phyloP scores from a whole-genome alignment of 2,113 vertebrate genomes.

The Pseudorasbora parva region DNA sequence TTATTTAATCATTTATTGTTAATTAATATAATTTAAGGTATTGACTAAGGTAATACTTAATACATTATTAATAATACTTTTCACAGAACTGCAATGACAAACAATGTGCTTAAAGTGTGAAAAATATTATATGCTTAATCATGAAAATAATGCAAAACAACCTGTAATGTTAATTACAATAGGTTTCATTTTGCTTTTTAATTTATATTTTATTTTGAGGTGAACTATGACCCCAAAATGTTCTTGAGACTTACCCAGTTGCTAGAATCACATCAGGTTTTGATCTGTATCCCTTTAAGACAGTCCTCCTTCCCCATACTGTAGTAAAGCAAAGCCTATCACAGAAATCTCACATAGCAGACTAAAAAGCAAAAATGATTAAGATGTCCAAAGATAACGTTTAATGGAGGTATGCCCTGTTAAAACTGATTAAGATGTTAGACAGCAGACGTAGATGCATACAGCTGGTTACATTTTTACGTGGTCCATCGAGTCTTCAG shows the following conservation, averaged over 20 bases:
- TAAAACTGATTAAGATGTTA: conserved; percentile 30
- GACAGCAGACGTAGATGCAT: conserved; percentile 18
- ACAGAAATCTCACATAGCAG: conserved; percentile 12
- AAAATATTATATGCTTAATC: not conserved
- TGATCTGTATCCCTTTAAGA: not conserved
- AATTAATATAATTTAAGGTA: not conserved
- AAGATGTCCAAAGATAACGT: conserved; percentile 32
- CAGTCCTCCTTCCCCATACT: not conserved
- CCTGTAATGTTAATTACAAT: not conserved
- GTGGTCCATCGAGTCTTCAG: not conserved
- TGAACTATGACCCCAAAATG: not conserved
- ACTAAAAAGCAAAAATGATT: conserved; percentile 35
- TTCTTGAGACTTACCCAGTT: not conserved
- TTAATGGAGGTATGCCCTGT: conserved; percentile 23
- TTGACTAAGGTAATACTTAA: not conserved
- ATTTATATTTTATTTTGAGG: not conserved
- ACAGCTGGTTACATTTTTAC: conserved; percentile 2
- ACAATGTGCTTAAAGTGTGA: not conserved
- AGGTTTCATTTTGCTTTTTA: not conserved
- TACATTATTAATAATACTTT: not conserved
- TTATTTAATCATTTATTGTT: not conserved
- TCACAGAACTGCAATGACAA: not conserved
- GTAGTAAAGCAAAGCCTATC: not conserved
- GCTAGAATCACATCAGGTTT: not conserved
- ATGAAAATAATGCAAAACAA: not conserved